Evolutionary conservation across 2,797 vertebrate genomes (phyloP), one percentile per base, ranked within the genome.

Genomic region (Rousettus madagascariensis): DNA sequence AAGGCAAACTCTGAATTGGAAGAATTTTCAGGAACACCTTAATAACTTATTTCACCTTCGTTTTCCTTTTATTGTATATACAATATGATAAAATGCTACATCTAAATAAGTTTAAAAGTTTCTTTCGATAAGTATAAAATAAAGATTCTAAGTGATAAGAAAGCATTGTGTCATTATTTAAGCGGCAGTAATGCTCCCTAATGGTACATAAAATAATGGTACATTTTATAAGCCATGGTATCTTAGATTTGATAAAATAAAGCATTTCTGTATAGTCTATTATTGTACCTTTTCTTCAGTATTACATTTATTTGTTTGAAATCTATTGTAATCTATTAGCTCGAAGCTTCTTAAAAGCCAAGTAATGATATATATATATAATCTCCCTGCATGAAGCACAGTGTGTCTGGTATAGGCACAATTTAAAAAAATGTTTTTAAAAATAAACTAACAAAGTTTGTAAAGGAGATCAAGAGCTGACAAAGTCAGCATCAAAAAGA

Each of bases 121-220:
- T 74, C 57, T 88, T 57, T 93, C 19, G 63, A 4, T 91, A 93
- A 82, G 30, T 80, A 80, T 38, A 85, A 85, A 87, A 80, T 86
- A 65, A 93, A 83, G 20, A 36, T 63, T 83, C 26, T 51, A 95
- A 72, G 20, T n/a, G 72, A 77, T 33, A 78, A 77, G 33, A 91
- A 72, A 91, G 16, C 33, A 80, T 53, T 75, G 38, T 68, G 4
- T 74, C 77, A 51, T 59, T 74, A 66, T 38, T 89, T 83, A 85
- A 53, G 20, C 46, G 30, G 28, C 8, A 87, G 43, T 88, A 86
- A 65, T 53, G 68, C 46, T 86, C 51, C 38, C 71, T 77, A 80
- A 93, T 17, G 43, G 10, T 51, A 57, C 36, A 8, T 79, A 75
- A 94, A 57, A 75, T 88, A 68, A 92, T 24, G 36, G 41, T 33